Conservation (phyloP, 2,888 invertebrate species). For the Danaus chrysippus region DNA sequence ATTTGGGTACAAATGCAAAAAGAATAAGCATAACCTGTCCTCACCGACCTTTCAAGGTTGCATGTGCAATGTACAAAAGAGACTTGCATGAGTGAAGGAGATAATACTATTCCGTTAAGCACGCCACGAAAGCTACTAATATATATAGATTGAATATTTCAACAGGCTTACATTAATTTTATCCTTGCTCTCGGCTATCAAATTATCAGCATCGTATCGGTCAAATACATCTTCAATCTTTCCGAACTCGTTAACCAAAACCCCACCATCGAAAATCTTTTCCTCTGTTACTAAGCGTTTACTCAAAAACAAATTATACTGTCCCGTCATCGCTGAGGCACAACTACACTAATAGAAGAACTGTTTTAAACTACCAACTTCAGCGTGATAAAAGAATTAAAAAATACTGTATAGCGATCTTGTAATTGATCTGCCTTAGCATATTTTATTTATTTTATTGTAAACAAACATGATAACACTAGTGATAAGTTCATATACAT, state of each 20-base stretch:
- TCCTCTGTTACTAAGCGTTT: constrained; percentile 73
- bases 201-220: constrained; percentile 64
- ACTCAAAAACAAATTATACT: constrained; percentile 67
- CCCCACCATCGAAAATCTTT: constrained; percentile 77
- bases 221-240: constrained; percentile 77
- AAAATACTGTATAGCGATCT: constrained; percentile 32
- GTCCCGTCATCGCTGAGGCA: constrained; percentile 45
- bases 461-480: constrained; percentile 29
- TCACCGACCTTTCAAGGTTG: constrained; percentile 36
- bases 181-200: constrained; percentile 64
- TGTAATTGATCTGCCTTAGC: constrained; percentile 18
- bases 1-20: constrained; percentile 28
- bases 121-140: constrained; percentile 21
- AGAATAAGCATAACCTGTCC: constrained; percentile 32
- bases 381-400: constrained; percentile 30
- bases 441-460: constrained; percentile 18
- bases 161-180: constrained; percentile 70
- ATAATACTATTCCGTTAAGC: constrained; percentile 4
- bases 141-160: constrained; percentile 18
- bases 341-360: constrained; percentile 38
- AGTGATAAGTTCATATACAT: constrained; percentile 9
- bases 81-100: constrained; percentile 8
- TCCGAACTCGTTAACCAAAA: constrained; percentile 79
- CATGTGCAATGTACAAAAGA: constrained; percentile 28
- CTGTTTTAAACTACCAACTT: constrained; percentile 36